Percentiles rank a stretch among this genome's conserved stretches.
Evolutionary conservation across 2,113 vertebrate genomes (phyloP).

Genomic region (Chloropsis cyanopogon): DNA sequence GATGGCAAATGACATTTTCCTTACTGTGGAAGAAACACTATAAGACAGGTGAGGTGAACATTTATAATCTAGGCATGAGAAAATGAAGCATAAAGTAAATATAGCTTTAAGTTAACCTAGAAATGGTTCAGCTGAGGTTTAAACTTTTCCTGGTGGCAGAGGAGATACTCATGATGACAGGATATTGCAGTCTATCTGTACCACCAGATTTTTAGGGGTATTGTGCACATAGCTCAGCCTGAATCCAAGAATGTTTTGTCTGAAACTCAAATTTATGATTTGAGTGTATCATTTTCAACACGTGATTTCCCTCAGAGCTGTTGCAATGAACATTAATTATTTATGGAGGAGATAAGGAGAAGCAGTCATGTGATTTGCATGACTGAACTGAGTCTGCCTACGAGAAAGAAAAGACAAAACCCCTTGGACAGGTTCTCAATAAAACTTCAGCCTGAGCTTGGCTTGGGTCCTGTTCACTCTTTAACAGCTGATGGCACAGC

Average conservation of each 20-base stretch:
- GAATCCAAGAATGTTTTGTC: background rate
- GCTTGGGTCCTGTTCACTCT: background rate
- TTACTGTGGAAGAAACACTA: background rate
- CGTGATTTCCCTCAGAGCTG: background rate
- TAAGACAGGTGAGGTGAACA: background rate
- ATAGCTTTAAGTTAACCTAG: background rate
- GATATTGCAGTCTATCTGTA: background rate
- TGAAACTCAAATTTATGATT: background rate
- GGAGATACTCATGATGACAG: background rate
- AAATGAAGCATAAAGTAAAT: background rate
- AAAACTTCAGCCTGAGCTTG: background rate
- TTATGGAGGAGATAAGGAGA: background rate
- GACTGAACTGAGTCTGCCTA: background rate
- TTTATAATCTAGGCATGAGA: background rate
- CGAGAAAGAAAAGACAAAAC: background rate
- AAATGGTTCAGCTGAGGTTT: background rate
- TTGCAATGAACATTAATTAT: background rate
- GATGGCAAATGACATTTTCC: background rate
- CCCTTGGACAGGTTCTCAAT: background rate
- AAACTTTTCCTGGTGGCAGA: background rate
- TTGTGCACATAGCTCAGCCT: background rate
- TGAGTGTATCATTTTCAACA: background rate
- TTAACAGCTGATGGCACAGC: background rate
- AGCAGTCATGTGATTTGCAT: background rate
- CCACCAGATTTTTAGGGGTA: fast-evolving